phyloP scores from a whole-genome alignment of 2,888 invertebrate genomes.

The Boloria euphrosyne region DNA sequence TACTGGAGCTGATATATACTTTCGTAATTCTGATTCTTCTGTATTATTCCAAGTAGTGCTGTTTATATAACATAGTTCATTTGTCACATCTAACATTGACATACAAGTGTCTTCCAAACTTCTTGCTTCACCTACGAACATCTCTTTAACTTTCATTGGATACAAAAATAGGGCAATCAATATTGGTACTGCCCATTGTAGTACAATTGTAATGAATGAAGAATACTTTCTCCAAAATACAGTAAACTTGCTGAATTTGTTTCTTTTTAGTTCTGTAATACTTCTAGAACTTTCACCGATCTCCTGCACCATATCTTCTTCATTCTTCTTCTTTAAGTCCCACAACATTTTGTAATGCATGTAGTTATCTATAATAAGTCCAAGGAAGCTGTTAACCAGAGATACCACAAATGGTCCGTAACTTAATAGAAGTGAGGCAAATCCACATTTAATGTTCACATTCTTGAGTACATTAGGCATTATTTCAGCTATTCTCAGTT shows the following conservation, averaged over 20 bases:
- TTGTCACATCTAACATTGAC: slow-evolving; percentile 58
- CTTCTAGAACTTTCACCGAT: slow-evolving; percentile 44
- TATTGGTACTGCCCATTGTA: slow-evolving; percentile 69
- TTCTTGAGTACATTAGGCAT: slow-evolving; percentile 37
- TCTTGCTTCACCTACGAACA: slow-evolving; percentile 49
- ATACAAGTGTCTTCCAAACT: slow-evolving; percentile 57
- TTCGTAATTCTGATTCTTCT: slow-evolving; percentile 52
- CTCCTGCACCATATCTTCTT: slow-evolving; percentile 57
- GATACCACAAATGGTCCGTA: slow-evolving; percentile 70
- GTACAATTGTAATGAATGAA: slow-evolving; percentile 55
- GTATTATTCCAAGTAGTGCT: slow-evolving; percentile 31
- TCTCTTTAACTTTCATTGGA: slow-evolving; percentile 61
- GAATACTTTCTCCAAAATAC: slow-evolving; percentile 60
- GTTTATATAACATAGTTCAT: slow-evolving; percentile 53
- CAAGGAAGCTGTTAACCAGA: slow-evolving; percentile 71
- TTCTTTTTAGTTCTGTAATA: slow-evolving; percentile 28
- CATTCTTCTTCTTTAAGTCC: slow-evolving; percentile 55
- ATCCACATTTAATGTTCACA: slow-evolving; percentile 53
- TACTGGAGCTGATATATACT: slow-evolving; percentile 50
- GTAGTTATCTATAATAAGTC: slow-evolving; percentile 70
- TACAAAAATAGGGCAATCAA: slow-evolving; percentile 67
- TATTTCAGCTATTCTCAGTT: slow-evolving; percentile 50
- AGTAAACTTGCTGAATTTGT: slow-evolving; percentile 42
- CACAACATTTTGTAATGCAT: slow-evolving; percentile 68
- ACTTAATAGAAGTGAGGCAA: slow-evolving; percentile 56